Evolutionary conservation across 2,797 vertebrate genomes (phyloP).

Genomic region (Cirrhinus mrigala): DNA sequence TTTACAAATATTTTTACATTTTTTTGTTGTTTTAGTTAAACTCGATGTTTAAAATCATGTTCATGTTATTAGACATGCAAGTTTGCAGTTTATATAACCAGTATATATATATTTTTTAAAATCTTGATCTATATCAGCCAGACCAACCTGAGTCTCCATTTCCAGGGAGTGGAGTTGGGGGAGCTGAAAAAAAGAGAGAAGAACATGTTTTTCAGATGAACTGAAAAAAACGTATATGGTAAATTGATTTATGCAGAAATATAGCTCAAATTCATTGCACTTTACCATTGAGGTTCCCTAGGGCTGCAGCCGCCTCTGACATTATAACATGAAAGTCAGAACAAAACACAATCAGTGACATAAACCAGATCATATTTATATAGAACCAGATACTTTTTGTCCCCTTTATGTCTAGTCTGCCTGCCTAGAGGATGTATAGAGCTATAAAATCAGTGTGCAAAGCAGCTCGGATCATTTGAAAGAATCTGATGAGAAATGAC

Average conservation of each 20-base stretch:
- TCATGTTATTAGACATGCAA: neutral
- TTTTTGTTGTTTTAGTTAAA: no score
- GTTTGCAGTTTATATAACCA: neutral
- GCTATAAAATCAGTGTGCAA: neutral
- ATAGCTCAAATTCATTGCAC: neutral
- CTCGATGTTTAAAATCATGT: neutral
- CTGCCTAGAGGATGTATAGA: neutral
- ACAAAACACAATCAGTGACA: slow-evolving; percentile 2
- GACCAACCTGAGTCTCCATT: slow-evolving; percentile 52
- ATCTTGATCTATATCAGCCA: neutral
- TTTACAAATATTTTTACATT: no score
- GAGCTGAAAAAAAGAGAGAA: slow-evolving; percentile 4
- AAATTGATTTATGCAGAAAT: neutral
- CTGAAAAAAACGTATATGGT: neutral
- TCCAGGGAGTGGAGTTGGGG: slow-evolving; percentile 34
- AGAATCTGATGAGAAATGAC: neutral
- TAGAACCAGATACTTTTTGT: neutral
- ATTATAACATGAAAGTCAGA: slow-evolving; percentile 7
- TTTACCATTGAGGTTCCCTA: slow-evolving; percentile 42
- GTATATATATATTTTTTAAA: no score
- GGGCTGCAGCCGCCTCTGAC: slow-evolving; percentile 43
- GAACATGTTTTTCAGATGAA: neutral
- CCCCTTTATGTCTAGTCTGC: neutral
- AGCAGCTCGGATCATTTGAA: neutral
- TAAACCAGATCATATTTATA: neutral